Percentiles rank a stretch among this genome's conserved stretches.
Evolutionary conservation across 2,888 invertebrate genomes (phyloP).

Genomic region (Acanthoscelides obtectus): DNA sequence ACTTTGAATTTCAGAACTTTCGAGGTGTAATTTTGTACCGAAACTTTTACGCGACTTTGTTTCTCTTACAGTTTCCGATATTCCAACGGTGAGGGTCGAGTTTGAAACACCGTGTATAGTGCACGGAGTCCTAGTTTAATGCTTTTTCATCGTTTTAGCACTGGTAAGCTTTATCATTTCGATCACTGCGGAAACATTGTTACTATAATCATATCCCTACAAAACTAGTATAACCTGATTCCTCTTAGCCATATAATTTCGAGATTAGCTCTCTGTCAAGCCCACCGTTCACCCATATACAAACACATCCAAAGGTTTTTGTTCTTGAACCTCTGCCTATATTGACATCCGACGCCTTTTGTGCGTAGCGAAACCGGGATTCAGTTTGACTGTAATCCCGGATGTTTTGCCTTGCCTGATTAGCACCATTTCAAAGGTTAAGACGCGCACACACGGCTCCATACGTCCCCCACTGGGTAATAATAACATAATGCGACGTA

Average conservation of each 20-base stretch:
- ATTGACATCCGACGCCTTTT: constrained; percentile 31
- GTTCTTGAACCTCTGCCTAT: constrained; percentile 7
- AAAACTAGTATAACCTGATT: neutral
- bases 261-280: constrained; percentile 14
- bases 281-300: constrained; percentile 8
- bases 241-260: constrained; percentile 15
- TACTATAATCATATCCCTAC: too few species aligned
- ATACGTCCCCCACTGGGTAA: neutral
- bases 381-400: constrained; percentile 33
- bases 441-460: neutral
- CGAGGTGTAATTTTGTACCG: too few species aligned
- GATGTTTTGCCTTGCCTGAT: constrained; percentile 33
- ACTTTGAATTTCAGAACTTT: too few species aligned
- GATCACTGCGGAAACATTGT: too few species aligned
- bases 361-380: constrained; percentile 14
- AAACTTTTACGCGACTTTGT: too few species aligned
- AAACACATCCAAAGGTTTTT: constrained; percentile 5
- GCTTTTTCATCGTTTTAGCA: too few species aligned
- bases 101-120: too few species aligned
- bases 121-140: too few species aligned
- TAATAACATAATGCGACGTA: neutral
- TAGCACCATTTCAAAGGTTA: constrained; percentile 27
- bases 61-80: too few species aligned
- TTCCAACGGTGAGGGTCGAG: too few species aligned
- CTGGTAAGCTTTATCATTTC: too few species aligned